Percentiles rank a stretch among this genome's conserved stretches.
These are phyloP conservation scores for Hyphantria cunea DNA, from an alignment of 1,140 invertebrate species.

Conservation along the genomic window DNA sequence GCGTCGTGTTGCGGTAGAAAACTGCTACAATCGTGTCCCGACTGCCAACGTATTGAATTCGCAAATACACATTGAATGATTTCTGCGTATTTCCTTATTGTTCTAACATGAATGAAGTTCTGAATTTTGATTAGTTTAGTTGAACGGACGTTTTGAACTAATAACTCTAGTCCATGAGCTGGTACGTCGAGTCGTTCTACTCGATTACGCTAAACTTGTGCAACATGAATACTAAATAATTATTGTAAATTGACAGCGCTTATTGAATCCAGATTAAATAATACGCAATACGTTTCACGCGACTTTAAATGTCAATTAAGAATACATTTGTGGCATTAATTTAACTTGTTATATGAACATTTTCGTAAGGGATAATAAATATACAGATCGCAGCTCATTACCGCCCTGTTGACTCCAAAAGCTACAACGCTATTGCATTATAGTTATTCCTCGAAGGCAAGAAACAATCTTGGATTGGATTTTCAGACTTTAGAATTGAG, in stretches of 20 bases:
- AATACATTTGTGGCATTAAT: not conserved
- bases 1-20: slow-evolving; percentile 54
- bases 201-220: not conserved
- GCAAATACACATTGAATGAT: slow-evolving; percentile 70
- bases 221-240: not conserved
- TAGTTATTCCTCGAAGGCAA: slow-evolving; percentile 36
- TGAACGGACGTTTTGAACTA: slow-evolving; percentile 46
- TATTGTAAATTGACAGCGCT: not conserved
- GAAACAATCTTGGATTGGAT: slow-evolving; percentile 16
- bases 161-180: slow-evolving; percentile 1
- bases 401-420: slow-evolving; percentile 31
- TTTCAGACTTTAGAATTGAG: no score
- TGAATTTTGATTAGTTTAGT: slow-evolving; percentile 69
- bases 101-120: slow-evolving; percentile 65
- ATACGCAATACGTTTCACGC: not conserved
- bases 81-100: slow-evolving; percentile 80
- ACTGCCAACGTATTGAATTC: slow-evolving; percentile 66
- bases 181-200: not conserved
- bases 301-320: slow-evolving; percentile 22
- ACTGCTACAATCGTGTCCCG: slow-evolving; percentile 59
- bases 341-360: slow-evolving; percentile 24
- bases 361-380: slow-evolving; percentile 33
- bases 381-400: slow-evolving; percentile 28
- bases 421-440: slow-evolving; percentile 20
- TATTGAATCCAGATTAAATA: no score